Evolutionary conservation across 2,797 vertebrate genomes (phyloP), one percentile per base, ranked within the genome.

Genomic region (Balearica regulorum): DNA sequence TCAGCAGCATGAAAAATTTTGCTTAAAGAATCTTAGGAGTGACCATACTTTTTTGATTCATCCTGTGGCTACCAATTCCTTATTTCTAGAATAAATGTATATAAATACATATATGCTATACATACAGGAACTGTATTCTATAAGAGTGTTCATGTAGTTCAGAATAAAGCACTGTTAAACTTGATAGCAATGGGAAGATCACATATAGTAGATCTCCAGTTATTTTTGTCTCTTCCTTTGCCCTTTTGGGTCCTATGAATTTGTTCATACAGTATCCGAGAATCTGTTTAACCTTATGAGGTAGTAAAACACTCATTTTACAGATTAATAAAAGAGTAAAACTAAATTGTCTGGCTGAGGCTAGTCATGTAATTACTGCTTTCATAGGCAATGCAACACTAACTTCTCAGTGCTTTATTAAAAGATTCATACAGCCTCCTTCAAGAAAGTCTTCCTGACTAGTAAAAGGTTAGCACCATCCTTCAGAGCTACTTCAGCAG

Each of bases 81-180:
- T 61, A 41, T 79, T 70, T 89, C 49, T 35, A 87, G 20, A 69
- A 29, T 31, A 83, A 7, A 9, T 21, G 28, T n/a, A 33, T 29
- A 62, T 43, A 75, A 84, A 77, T 31, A 84, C 6, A 64, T 24
- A 41, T 16, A 62, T 28, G 35, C 6, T 65, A 43, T 16, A 78
- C 37, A 55, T 33, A 65, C 8, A 73, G 31, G 25, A 91, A 77
- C 20, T 81, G 15, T 43, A 55, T 73, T 69, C 44, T 57, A 8
- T 29, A 2, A 33, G 7, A 82, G 8, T 0, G 0, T 15, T 89
- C 66, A 28, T 0, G 0, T 13, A 39, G 16, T 78, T 80, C 43
- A 44, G 28, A 72, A 80, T 33, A 87, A 53, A 18, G 10, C 17
- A 62, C 44, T 43, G 26, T 33, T 65, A 41, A 82, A 82, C 31